Percentiles rank a stretch among this genome's conserved stretches.
These are phyloP conservation scores for Drosophila prostipennis DNA, from an alignment of 2,888 invertebrate genomes.

Conservation along the genomic window DNA sequence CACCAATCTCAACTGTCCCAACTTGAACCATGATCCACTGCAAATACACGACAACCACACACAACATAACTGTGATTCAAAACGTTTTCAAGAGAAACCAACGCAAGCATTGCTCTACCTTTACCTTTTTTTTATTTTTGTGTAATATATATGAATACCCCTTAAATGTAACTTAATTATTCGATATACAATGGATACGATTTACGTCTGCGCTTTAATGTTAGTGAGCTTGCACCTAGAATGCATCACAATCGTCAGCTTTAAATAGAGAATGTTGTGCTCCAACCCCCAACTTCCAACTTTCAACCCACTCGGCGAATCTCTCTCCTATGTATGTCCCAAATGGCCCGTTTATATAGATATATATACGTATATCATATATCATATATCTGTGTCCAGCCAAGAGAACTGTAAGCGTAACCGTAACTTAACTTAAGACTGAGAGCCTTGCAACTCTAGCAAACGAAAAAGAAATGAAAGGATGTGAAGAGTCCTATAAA, in stretches of 20 bases:
- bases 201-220: constrained; percentile 10
- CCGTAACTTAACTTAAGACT: constrained; percentile 38
- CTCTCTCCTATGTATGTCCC: constrained; percentile 14
- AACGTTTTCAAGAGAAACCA: constrained; percentile 63
- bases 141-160: neutral
- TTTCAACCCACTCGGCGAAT: constrained; percentile 21
- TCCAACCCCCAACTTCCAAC: neutral
- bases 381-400: constrained; percentile 19
- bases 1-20: constrained; percentile 22
- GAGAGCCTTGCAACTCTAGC: constrained; percentile 25
- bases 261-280: constrained; percentile 39
- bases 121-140: constrained; percentile 24
- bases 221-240: constrained; percentile 13
- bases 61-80: constrained; percentile 72
- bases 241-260: constrained; percentile 41
- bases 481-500: neutral
- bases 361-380: neutral
- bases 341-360: neutral
- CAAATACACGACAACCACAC: constrained; percentile 21
- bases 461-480: neutral
- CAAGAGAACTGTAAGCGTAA: constrained; percentile 16
- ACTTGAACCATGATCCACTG: neutral
- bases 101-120: constrained; percentile 19
- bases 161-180: constrained; percentile 6
- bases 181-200: constrained; percentile 7